Conservation (phyloP, 1,140 invertebrate genomes). For the Episyrphus balteatus region DNA sequence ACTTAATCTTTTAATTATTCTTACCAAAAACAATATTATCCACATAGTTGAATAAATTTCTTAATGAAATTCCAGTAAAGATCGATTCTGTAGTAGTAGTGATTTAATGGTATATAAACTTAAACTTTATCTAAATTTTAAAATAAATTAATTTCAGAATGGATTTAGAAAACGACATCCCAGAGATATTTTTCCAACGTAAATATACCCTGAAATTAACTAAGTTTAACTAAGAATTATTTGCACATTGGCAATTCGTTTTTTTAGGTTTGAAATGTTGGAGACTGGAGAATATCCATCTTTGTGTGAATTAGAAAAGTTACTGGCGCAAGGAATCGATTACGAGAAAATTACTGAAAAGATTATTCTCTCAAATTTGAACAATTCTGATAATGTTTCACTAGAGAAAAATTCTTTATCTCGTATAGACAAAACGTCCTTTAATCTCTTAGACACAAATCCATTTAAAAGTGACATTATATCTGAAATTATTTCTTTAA, state of each 20-base stretch:
- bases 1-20: too few relatives aligned
- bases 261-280: conserved; percentile 8
- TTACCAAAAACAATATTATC: too few relatives aligned
- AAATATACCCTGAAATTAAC: not conserved
- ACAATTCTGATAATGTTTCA: conserved; percentile 1
- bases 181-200: not conserved
- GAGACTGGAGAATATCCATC: conserved; percentile 11
- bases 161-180: not conserved
- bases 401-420: conserved; percentile 5
- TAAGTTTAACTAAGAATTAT: not conserved
- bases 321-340: conserved; percentile 7
- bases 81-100: too few relatives aligned
- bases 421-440: conserved; percentile 2
- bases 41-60: too few relatives aligned
- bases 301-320: conserved; percentile 4
- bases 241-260: not conserved
- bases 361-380: conserved; percentile 2
- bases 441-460: conserved; percentile 7
- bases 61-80: too few relatives aligned
- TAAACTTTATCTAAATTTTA: not conserved
- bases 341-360: conserved; percentile 7
- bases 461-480: conserved; percentile 6
- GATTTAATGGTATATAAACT: too few relatives aligned
- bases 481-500: not conserved
- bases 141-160: not conserved